Evolutionary conservation across 2,888 invertebrate genomes (phyloP), one percentile per base, ranked within the genome.

Genomic region (Thumatha senex): DNA sequence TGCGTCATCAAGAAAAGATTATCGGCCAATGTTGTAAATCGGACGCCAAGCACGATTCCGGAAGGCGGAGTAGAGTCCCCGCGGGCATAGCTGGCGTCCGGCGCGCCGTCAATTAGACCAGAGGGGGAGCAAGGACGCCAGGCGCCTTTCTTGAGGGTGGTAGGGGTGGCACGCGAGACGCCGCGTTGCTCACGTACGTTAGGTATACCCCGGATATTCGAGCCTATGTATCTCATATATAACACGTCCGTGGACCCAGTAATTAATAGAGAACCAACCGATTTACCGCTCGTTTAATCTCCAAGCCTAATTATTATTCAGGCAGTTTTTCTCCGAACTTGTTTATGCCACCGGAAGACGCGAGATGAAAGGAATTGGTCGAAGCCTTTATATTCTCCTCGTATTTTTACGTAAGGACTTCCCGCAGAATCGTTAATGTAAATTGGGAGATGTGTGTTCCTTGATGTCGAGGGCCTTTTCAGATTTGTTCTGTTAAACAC

Each of bases 1-100:
- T 60, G 62, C 72, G 85, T 86, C 87, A 87, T 88, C 86, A 85
- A 85, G 86, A 87, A 88, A 87, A 89, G 88, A 89, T 89, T 89
- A 89, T 88, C 86, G 81, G 83, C 61, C 74, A 78, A 79, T 82
- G 90, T 84, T 85, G 90, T 89, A 85, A 88, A 86, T 86, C 83
- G 79, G 73, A 70, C 71, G 62, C 62, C 54, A 63, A 56, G 66
- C 61, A 67, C 67, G 79, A 77, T 76, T 55, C 80, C 84, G 86
- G 86, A 85, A 82, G 82, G 80, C 81, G 81, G 79, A 59, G 79
- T 67, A 76, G 70, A 73, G 80, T 80, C 84, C 86, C 87, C 81
- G 82, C 84, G 86, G 86, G 84, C 82, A 84, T 69, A 70, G 62
- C 60, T 54, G 70, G 70, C 82, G 85, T 79, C 81, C 82, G 84